A percentile compares a stretch with the other conserved stretches of the same genome.
Conservation (phyloP, 2,888 invertebrate genomes). For the Megastigmus dorsalis region DNA sequence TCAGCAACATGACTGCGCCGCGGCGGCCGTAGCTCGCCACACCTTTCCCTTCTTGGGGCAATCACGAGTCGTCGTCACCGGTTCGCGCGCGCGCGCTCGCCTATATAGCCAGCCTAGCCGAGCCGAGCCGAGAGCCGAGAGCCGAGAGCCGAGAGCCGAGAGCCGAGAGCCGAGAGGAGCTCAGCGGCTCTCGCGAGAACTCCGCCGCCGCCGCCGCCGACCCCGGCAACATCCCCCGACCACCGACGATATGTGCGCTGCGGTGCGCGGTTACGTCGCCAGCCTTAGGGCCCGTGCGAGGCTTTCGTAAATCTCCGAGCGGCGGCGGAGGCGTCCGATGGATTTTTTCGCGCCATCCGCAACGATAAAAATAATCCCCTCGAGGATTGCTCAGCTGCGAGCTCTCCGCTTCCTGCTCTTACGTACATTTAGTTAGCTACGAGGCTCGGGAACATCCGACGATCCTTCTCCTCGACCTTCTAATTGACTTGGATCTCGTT, state of each 20-base stretch:
- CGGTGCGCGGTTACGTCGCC: constrained; percentile 56
- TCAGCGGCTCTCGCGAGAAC: too few species aligned
- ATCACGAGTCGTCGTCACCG: constrained; percentile 73
- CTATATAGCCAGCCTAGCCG: too few species aligned
- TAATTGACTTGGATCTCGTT: too few species aligned
- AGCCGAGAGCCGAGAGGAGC: too few species aligned
- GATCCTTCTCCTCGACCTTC: not conserved
- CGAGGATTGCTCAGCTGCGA: not conserved
- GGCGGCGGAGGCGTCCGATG: too few species aligned
- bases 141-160: too few species aligned
- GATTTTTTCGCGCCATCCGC: not conserved
- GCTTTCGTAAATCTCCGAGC: constrained; percentile 56
- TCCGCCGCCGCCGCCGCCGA: too few species aligned
- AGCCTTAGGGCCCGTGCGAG: constrained; percentile 60
- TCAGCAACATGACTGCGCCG: constrained; percentile 72
- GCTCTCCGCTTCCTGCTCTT: too few species aligned
- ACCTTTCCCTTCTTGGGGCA: constrained; percentile 75
- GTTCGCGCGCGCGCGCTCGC: constrained; percentile 1
- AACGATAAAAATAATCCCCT: not conserved
- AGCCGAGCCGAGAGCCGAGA: not conserved
- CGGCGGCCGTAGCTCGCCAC: constrained; percentile 67
- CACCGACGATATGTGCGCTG: not conserved
- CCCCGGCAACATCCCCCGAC: constrained; percentile 69
- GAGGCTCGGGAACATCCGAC: not conserved
- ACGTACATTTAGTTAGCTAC: not conserved